Evolutionary conservation across 2,797 vertebrate genomes (phyloP), one percentile per base, ranked within the genome.

Genomic region (Selene dorsalis): DNA sequence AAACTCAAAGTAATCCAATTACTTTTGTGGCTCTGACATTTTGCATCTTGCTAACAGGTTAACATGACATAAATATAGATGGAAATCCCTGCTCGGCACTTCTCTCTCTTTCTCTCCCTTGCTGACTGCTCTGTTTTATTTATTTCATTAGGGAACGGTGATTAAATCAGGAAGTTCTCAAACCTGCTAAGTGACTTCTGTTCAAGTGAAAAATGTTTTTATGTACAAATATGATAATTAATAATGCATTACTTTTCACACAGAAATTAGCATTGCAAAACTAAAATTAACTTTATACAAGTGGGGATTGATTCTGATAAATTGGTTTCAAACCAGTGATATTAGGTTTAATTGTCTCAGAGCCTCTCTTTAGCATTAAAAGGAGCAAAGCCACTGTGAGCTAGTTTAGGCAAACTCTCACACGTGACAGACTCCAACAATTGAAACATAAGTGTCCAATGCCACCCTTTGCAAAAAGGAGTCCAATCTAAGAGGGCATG

Each of bases 331-430:
- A 58, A 83, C 8, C 10, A 60, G 58, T 17, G 43, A 82, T 77
- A 89, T 87, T 81, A 79, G 48, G 30, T 80, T 84, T 85, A 84
- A 90, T 87, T 90, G 81, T 85, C 76, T 73, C 79, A 86, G 73
- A 75, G 79, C 38, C 62, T 48, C 71, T 77, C 53, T 84, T 75
- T 18, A 69, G 43, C 66, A 20, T 80, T 79, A 69, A 85, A 83
- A 76, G 48, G 52, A 64, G 8, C 26, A 1, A 73, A 59, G 73
- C 61, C 53, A 35, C 32, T 47, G 35, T 1, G 10, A 80, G 75
- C 56, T 63, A n/a, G 53, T 62, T 74, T 58, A 66, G 50, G 11
- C 45, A 59, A 41, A 50, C 28, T 18, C 41, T 60, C 0, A 4
- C 53, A 66, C 14, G 26, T 14, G 11, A 72, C 32, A 74, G 66